Percentiles rank a stretch among this genome's conserved stretches.
These are phyloP conservation scores for Bombylius major DNA, from an alignment of 2,888 invertebrate genomes.

Conservation along the genomic window DNA sequence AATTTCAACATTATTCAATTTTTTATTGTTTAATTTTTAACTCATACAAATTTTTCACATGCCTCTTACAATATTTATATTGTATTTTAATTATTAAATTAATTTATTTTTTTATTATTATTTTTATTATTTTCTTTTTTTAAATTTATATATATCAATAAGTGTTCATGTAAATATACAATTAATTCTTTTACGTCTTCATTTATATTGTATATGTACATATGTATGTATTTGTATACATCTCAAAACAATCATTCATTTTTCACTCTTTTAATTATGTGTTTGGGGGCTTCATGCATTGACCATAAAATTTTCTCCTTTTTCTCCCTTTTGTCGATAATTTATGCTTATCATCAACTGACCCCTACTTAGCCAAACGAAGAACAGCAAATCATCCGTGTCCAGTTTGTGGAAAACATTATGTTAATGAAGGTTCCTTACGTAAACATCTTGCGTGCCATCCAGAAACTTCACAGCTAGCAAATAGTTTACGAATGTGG, in stretches of 20 bases:
- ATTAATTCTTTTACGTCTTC: too few relatives aligned
- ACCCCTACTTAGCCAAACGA: slow-evolving; percentile 83
- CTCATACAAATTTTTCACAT: too few relatives aligned
- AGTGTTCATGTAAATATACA: too few relatives aligned
- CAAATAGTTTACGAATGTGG: slow-evolving; percentile 86
- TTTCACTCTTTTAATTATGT: neutral
- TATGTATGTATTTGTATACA: neutral
- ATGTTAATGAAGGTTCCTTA: slow-evolving; percentile 86
- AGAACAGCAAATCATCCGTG: slow-evolving; percentile 90
- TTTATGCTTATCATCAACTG: slow-evolving; percentile 38
- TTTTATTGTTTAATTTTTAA: too few relatives aligned
- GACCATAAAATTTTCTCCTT: slow-evolving; percentile 17
- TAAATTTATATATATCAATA: too few relatives aligned
- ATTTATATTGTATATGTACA: neutral
- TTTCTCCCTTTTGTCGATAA: slow-evolving; percentile 20
- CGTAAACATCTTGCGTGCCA: slow-evolving; percentile 89
- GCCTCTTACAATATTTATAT: too few relatives aligned
- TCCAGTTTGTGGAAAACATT: slow-evolving; percentile 90
- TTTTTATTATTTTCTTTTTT: too few relatives aligned
- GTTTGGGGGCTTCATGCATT: slow-evolving; percentile 21
- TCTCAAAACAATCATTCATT: neutral
- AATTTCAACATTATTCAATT: too few relatives aligned
- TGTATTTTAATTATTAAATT: too few relatives aligned
- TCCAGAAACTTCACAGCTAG: slow-evolving; percentile 78
- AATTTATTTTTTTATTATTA: too few relatives aligned